Evolutionary conservation across 2,797 vertebrate species (phyloP).

Genomic region (Urocyon cinereoargenteus): DNA sequence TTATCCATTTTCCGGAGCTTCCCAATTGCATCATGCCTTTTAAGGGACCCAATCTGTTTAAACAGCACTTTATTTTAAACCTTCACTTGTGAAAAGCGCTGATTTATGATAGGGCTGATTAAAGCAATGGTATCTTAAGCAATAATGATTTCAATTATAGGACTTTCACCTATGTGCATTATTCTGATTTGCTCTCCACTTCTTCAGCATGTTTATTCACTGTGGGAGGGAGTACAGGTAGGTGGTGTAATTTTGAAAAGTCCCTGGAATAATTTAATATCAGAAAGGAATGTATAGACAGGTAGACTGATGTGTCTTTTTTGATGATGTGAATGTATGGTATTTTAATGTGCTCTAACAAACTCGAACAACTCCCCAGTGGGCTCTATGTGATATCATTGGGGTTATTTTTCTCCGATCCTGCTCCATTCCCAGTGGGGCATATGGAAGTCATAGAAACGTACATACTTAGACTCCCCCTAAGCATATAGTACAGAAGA

Average conservation of each 20-base stretch:
- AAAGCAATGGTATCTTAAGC: slow-evolving; percentile 78
- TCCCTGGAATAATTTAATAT: slow-evolving; percentile 79
- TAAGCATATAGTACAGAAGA: not conserved
- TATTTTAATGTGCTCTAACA: slow-evolving; percentile 83
- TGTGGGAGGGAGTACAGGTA: slow-evolving; percentile 67
- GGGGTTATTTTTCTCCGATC: slow-evolving; percentile 74
- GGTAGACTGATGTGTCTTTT: slow-evolving; percentile 73
- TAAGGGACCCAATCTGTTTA: slow-evolving; percentile 77
- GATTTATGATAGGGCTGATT: slow-evolving; percentile 80
- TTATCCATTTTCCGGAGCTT: slow-evolving; percentile 74
- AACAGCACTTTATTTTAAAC: slow-evolving; percentile 80
- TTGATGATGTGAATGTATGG: slow-evolving; percentile 73
- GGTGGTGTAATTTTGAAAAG: slow-evolving; percentile 80
- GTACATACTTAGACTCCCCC: slow-evolving; percentile 50
- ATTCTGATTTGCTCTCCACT: slow-evolving; percentile 76
- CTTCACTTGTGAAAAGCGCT: slow-evolving; percentile 74
- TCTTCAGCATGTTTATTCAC: slow-evolving; percentile 75
- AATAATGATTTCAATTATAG: slow-evolving; percentile 73
- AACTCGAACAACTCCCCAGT: slow-evolving; percentile 75
- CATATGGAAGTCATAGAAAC: slow-evolving; percentile 53
- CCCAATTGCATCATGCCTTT: slow-evolving; percentile 78
- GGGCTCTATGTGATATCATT: slow-evolving; percentile 77
- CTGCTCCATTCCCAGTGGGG: slow-evolving; percentile 72
- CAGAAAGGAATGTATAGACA: slow-evolving; percentile 78
- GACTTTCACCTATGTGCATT: slow-evolving; percentile 74